These are phyloP conservation scores for Gymnoscopelus braueri DNA, from an alignment of 2,797 vertebrate genomes.

Conservation along the genomic window DNA sequence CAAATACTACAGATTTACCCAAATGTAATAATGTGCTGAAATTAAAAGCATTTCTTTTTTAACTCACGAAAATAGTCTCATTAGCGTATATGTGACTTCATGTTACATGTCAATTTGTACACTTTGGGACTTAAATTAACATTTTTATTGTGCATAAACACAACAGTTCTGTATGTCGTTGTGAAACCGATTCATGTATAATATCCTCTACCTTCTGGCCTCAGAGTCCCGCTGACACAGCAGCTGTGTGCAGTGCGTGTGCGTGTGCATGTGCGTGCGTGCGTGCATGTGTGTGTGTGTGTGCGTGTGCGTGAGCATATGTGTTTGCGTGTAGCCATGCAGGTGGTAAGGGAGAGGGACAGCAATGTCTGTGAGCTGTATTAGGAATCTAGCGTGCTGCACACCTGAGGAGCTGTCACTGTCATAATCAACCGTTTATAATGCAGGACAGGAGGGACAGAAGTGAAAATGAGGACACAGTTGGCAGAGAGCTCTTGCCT, in stretches of 20 bases:
- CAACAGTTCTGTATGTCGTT: constrained; percentile 40
- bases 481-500: constrained; percentile 57
- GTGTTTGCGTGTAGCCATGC: constrained; percentile 42
- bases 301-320: constrained; percentile 11
- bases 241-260: constrained; percentile 70
- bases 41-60: constrained; percentile 30
- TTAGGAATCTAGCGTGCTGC: constrained; percentile 76
- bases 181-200: constrained; percentile 68
- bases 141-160: constrained; percentile 15
- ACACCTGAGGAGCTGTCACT: constrained; percentile 79
- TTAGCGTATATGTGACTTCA: too few relatives aligned
- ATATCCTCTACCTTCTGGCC: constrained; percentile 50
- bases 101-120: too few relatives aligned
- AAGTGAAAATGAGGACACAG: constrained; percentile 69
- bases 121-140: neutral
- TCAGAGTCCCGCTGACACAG: constrained; percentile 76
- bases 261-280: constrained; percentile 1
- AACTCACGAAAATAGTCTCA: too few relatives aligned
- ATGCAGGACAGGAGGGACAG: constrained; percentile 70
- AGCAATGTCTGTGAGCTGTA: constrained; percentile 72
- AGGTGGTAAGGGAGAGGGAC: constrained; percentile 70
- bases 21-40: constrained; percentile 29
- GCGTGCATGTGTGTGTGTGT: neutral
- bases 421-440: constrained; percentile 79
- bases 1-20: constrained; percentile 19